Percentiles rank a stretch among this genome's conserved stretches.
These are phyloP conservation scores for Spheniscus humboldti DNA, from an alignment of 2,797 vertebrate species.

Conservation along the genomic window DNA sequence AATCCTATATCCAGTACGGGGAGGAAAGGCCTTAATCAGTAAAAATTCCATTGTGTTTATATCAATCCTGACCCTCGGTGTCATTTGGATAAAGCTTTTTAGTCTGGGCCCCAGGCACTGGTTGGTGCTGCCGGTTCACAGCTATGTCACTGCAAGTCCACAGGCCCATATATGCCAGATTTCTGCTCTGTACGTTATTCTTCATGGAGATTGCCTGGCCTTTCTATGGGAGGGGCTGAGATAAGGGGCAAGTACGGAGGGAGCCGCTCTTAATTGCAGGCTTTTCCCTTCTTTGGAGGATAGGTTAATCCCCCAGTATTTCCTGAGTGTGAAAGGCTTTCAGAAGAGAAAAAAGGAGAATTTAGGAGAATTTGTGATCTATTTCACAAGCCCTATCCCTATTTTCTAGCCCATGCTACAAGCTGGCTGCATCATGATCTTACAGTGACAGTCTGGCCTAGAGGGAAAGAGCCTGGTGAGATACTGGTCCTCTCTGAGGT, in stretches of 20 bases:
- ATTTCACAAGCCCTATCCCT: neutral
- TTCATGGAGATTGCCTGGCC: neutral
- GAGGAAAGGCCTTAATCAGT: conserved; percentile 61
- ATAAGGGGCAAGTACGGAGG: neutral
- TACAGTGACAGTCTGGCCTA: neutral
- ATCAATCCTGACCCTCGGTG: conserved; percentile 32
- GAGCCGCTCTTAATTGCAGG: neutral
- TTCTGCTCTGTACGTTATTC: neutral
- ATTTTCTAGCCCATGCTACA: neutral
- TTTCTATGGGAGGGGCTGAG: neutral
- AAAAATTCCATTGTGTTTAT: conserved; percentile 61
- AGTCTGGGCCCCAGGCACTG: conserved; percentile 3
- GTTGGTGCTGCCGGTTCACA: neutral
- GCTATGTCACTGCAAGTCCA: neutral
- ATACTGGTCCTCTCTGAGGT: neutral
- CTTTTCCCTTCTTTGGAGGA: conserved; percentile 17
- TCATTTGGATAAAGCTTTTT: neutral
- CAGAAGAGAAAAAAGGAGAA: neutral
- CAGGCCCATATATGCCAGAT: neutral
- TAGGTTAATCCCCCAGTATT: conserved; percentile 18
- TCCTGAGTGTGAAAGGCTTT: conserved; percentile 2
- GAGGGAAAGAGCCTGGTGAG: neutral
- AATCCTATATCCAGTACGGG: conserved; percentile 36
- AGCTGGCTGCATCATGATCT: neutral
- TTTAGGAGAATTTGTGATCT: neutral